phyloP scores from a whole-genome alignment of 2,888 invertebrate genomes.

The Lepas anatifera region DNA sequence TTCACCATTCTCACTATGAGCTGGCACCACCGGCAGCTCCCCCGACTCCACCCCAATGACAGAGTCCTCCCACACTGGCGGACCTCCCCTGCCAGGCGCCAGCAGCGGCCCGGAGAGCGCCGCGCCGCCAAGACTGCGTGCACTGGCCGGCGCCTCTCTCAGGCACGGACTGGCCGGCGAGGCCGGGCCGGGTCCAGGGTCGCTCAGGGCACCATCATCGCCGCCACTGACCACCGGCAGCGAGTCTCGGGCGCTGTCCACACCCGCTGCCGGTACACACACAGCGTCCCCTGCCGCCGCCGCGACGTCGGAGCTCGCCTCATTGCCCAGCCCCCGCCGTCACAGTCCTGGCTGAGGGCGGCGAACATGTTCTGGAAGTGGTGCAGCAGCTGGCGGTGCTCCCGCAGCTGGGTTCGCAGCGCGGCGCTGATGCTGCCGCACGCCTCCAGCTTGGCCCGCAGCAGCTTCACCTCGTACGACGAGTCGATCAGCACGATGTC shows the following conservation, averaged over 20 bases:
- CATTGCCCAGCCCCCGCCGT: too few relatives aligned
- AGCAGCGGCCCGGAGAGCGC: neutral
- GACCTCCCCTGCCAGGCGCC: too few relatives aligned
- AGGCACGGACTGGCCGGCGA: neutral
- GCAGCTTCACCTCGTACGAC: neutral
- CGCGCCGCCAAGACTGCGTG: neutral
- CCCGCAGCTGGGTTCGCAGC: neutral
- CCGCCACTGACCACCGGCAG: too few relatives aligned
- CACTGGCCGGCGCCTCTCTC: neutral
- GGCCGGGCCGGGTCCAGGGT: neutral
- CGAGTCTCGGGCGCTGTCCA: too few relatives aligned
- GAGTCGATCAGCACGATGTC: neutral
- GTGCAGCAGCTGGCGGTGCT: neutral
- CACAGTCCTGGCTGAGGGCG: too few relatives aligned
- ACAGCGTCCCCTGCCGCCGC: too few relatives aligned
- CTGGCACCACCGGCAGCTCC: neutral
- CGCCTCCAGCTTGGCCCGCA: neutral
- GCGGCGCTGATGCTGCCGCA: neutral
- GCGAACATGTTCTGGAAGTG: neutral
- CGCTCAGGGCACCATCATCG: too few relatives aligned
- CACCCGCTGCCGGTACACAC: too few relatives aligned
- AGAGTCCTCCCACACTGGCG: too few relatives aligned
- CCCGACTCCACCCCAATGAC: too few relatives aligned
- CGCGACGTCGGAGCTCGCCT: too few relatives aligned
- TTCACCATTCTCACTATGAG: too few relatives aligned